A percentile compares a stretch with the other conserved stretches of the same genome.
phyloP scores from a whole-genome alignment of 2,113 vertebrate species.

The Tragelaphus strepsiceros region DNA sequence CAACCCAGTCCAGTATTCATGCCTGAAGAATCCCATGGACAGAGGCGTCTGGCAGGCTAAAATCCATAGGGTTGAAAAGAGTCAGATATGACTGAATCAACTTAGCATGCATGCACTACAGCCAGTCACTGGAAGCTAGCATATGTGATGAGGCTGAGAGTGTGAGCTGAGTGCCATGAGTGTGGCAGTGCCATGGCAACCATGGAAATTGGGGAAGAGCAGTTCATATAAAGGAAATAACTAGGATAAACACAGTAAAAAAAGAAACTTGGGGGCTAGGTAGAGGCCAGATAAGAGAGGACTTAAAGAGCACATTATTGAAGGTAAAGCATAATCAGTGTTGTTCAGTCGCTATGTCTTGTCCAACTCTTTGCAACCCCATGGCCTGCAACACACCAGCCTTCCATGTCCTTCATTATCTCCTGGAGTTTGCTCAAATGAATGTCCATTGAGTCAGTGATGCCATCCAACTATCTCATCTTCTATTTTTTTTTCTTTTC shows the following conservation, averaged over 20 bases:
- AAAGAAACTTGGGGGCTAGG: background rate
- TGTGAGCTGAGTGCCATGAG: background rate
- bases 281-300: background rate
- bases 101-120: background rate
- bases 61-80: background rate
- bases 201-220: background rate
- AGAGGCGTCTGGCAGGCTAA: background rate
- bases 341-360: background rate
- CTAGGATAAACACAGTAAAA: background rate
- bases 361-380: background rate
- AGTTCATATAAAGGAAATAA: background rate
- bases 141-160: background rate
- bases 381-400: background rate
- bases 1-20: background rate
- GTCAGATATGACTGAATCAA: background rate
- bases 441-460: background rate
- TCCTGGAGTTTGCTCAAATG: background rate
- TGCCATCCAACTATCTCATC: background rate
- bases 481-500: background rate
- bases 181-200: background rate
- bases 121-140: background rate
- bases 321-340: background rate
- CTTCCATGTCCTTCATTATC: background rate
- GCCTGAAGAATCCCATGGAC: background rate
- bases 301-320: background rate